Evolutionary conservation across 1,140 invertebrate genomes (phyloP).

Genomic region (Pogonus chalceus): DNA sequence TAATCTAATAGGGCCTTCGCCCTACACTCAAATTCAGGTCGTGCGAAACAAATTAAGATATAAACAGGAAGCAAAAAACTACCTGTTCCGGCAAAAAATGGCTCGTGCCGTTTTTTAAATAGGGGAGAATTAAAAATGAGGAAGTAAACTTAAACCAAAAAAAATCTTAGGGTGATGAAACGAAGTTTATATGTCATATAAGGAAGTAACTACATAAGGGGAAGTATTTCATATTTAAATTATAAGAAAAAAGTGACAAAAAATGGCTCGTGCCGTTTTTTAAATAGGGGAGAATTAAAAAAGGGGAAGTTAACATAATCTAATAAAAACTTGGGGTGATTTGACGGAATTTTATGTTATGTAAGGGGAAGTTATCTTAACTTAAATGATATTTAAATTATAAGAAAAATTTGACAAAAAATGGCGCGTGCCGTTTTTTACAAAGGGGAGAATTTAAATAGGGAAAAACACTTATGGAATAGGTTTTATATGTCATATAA

Average conservation of each 20-base stretch:
- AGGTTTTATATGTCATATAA: no score
- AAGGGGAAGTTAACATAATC: neutral
- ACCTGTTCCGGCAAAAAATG: neutral
- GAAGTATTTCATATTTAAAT: neutral
- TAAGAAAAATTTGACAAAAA: neutral
- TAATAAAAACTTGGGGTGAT: no score
- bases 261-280: neutral
- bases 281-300: constrained; percentile 1
- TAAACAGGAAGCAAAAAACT: constrained; percentile 4
- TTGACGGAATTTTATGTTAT: no score
- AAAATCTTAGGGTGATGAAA: no score
- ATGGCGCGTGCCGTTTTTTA: neutral
- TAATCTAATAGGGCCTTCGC: no score
- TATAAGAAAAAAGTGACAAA: neutral
- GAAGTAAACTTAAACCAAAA: neutral
- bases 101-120: neutral
- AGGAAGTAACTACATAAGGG: no score
- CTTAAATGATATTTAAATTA: neutral
- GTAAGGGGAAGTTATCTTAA: neutral
- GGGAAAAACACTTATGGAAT: no score
- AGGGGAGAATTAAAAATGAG: neutral
- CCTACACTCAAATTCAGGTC: no score
- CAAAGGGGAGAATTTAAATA: neutral
- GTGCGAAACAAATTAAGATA: neutral
- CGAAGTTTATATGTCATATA: no score